These are phyloP conservation scores for Oscheius onirici DNA, from an alignment of 2,888 invertebrate species.

Conservation along the genomic window DNA sequence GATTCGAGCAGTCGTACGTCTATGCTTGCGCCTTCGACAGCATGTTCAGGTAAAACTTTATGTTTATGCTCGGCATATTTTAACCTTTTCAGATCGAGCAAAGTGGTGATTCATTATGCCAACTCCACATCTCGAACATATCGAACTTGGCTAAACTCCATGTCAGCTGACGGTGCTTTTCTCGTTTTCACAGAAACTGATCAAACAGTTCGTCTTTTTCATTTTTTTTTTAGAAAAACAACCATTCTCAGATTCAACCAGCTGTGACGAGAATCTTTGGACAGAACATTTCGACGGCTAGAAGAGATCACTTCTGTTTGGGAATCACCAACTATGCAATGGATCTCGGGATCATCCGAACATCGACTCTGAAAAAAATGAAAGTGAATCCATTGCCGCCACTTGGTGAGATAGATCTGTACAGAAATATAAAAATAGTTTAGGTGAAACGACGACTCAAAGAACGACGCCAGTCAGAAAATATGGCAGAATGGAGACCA, in stretches of 20 bases:
- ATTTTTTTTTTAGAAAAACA: not conserved
- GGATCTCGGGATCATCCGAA: slow-evolving; percentile 53
- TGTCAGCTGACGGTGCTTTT: slow-evolving; percentile 34
- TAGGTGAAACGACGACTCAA: not conserved
- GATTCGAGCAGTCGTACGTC: slow-evolving; percentile 40
- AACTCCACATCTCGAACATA: slow-evolving; percentile 31
- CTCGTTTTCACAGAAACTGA: slow-evolving; percentile 20
- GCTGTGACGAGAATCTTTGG: slow-evolving; percentile 18
- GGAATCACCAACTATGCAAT: slow-evolving; percentile 36
- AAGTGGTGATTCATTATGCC: slow-evolving; percentile 34
- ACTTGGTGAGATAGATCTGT: slow-evolving; percentile 34
- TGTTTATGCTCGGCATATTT: not conserved
- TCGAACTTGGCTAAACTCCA: slow-evolving; percentile 47
- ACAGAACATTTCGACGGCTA: not conserved
- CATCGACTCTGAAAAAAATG: slow-evolving; percentile 43
- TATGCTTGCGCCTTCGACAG: slow-evolving; percentile 58
- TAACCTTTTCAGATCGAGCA: slow-evolving; percentile 29
- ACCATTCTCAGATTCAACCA: slow-evolving; percentile 15
- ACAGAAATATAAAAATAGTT: not conserved
- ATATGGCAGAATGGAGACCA: not conserved
- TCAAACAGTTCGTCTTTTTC: not conserved
- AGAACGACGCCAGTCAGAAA: not conserved
- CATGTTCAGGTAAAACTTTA: slow-evolving; percentile 52
- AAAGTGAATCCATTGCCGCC: slow-evolving; percentile 49
- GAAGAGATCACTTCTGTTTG: slow-evolving; percentile 32